Conservation (phyloP, 1,140 invertebrate species). For the Zaprionus nigranus region DNA sequence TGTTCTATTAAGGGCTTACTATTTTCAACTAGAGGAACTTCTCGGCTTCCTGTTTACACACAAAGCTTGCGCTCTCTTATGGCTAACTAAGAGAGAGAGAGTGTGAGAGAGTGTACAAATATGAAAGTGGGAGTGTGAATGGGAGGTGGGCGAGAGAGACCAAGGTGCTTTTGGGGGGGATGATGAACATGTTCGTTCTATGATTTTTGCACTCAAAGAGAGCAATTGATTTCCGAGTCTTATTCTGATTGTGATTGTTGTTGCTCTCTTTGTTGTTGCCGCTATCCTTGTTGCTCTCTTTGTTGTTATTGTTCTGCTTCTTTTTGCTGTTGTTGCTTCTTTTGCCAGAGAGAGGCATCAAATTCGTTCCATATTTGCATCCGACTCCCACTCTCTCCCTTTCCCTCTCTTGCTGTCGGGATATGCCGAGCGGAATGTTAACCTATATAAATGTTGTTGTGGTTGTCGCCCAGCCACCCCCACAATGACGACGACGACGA, state of each 20-base stretch:
- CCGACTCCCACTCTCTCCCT: slow-evolving; percentile 28
- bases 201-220: slow-evolving; percentile 80
- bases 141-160: not conserved
- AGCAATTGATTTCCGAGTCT: slow-evolving; percentile 66
- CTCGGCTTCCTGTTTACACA: slow-evolving; percentile 31
- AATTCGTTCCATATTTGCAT: slow-evolving; percentile 67
- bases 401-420: slow-evolving; percentile 33
- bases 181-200: slow-evolving; percentile 47
- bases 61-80: slow-evolving; percentile 18
- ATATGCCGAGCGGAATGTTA: slow-evolving; percentile 66
- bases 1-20: slow-evolving; percentile 71
- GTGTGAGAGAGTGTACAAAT: slow-evolving; percentile 2
- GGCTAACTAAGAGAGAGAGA: slow-evolving; percentile 7
- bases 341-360: not conserved
- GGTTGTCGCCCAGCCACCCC: slow-evolving; percentile 38
- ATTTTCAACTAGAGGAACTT: slow-evolving; percentile 61
- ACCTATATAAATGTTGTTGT: slow-evolving; percentile 76
- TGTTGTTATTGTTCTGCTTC: slow-evolving; percentile 3
- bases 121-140: not conserved
- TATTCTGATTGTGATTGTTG: slow-evolving; percentile 41
- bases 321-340: not conserved
- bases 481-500: slow-evolving; percentile 24
- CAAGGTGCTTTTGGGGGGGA: slow-evolving; percentile 29
- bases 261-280: not conserved
- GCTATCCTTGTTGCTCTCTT: not conserved